A percentile compares a stretch with the other conserved stretches of the same genome.
These are phyloP conservation scores for Meliscaeva auricollis DNA, from an alignment of 2,888 invertebrate species.

Conservation along the genomic window DNA sequence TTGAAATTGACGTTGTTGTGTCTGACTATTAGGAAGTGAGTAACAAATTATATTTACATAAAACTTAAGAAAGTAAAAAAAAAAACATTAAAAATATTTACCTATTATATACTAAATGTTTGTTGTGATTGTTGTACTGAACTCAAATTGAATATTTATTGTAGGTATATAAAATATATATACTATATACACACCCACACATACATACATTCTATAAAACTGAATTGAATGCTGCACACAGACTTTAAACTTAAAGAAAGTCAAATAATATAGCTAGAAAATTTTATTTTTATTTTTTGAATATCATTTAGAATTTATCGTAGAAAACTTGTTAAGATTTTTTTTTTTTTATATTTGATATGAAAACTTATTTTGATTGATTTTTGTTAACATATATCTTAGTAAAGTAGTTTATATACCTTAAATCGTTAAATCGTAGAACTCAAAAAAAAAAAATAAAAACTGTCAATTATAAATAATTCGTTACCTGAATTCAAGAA, in stretches of 20 bases:
- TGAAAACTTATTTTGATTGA: too few relatives aligned
- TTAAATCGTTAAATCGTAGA: too few relatives aligned
- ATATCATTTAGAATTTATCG: too few relatives aligned
- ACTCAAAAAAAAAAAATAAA: too few relatives aligned
- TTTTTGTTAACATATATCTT: too few relatives aligned
- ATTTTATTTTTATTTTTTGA: too few relatives aligned
- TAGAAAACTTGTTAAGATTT: too few relatives aligned
- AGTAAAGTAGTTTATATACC: too few relatives aligned
- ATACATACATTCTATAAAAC: slow-evolving; percentile 1
- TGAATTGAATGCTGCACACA: slow-evolving; percentile 42
- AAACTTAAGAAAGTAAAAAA: slow-evolving; percentile 12
- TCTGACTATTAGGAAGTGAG: slow-evolving; percentile 50
- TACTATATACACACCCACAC: slow-evolving; percentile 26
- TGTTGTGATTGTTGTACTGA: slow-evolving; percentile 67
- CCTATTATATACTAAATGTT: slow-evolving; percentile 38
- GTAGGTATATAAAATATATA: slow-evolving; percentile 17
- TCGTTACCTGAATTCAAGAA: too few relatives aligned
- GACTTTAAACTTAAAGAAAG: neutral
- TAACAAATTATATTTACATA: slow-evolving; percentile 64
- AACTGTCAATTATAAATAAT: too few relatives aligned
- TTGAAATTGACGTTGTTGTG: slow-evolving; percentile 54
- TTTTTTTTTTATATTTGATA: too few relatives aligned
- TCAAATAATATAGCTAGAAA: too few relatives aligned
- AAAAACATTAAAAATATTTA: slow-evolving; percentile 26
- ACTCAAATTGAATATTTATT: slow-evolving; percentile 39